Evolutionary conservation across 1,140 invertebrate species (phyloP).

Genomic region (Nasonia vitripennis): DNA sequence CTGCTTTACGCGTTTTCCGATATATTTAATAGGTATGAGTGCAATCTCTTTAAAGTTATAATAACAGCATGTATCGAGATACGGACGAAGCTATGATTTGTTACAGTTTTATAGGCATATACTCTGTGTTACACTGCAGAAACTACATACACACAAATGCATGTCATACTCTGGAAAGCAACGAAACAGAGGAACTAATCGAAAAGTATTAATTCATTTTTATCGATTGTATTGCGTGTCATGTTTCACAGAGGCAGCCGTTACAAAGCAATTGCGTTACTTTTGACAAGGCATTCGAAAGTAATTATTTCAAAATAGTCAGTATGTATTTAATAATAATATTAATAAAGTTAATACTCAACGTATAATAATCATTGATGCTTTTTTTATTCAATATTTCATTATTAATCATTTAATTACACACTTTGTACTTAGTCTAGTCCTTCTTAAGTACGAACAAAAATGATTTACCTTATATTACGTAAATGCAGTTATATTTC

Average conservation of each 20-base stretch:
- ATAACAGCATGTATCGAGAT: background rate
- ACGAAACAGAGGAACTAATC: background rate
- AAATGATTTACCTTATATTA: conserved; percentile 6
- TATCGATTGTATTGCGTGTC: background rate
- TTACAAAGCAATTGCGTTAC: background rate
- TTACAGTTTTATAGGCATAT: background rate
- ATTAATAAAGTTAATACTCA: conserved; percentile 26
- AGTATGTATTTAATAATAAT: conserved; percentile 7
- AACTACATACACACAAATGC: background rate
- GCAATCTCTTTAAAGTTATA: background rate
- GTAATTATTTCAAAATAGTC: background rate
- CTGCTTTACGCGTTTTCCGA: background rate
- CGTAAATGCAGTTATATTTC: background rate
- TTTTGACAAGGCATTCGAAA: background rate
- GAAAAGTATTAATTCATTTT: conserved; percentile 38
- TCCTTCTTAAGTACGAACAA: background rate
- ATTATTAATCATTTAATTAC: conserved; percentile 11
- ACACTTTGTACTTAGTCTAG: conserved; percentile 26
- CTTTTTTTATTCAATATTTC: background rate
- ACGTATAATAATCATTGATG: background rate
- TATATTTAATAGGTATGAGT: background rate
- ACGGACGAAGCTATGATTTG: background rate
- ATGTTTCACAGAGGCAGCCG: background rate
- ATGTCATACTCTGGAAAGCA: background rate
- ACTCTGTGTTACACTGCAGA: no score